Percentiles rank a stretch among this genome's conserved stretches.
These are phyloP conservation scores for Mycalesis mineus DNA, from an alignment of 2,888 invertebrate genomes.

Conservation along the genomic window DNA sequence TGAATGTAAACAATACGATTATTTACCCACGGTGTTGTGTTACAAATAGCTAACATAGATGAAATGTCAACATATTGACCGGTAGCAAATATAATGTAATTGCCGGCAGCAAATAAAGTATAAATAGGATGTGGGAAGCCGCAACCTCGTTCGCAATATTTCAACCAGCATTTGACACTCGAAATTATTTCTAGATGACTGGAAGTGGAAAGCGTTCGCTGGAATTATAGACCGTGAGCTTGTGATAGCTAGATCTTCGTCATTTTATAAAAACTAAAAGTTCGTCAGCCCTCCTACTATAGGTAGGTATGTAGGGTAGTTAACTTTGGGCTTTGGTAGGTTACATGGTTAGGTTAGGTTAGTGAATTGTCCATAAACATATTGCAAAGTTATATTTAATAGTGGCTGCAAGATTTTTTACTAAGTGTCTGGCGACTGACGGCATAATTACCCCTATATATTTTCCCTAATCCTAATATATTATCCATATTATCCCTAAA, in stretches of 20 bases:
- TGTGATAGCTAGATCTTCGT: not conserved
- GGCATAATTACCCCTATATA: too few species aligned
- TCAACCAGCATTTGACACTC: constrained; percentile 8
- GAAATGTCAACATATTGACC: not conserved
- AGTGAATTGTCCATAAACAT: too few species aligned
- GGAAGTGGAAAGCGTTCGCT: constrained; percentile 15
- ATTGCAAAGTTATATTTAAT: too few species aligned
- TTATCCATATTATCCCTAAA: too few species aligned
- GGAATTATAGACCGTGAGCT: not conserved
- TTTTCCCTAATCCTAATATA: too few species aligned
- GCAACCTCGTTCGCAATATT: constrained; percentile 6
- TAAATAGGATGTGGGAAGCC: not conserved
- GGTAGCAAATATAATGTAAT: not conserved
- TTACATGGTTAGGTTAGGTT: too few species aligned
- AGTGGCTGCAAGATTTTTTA: too few species aligned
- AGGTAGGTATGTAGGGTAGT: too few species aligned
- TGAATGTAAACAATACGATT: not conserved
- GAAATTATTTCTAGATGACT: constrained; percentile 28
- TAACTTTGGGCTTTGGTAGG: too few species aligned
- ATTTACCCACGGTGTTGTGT: not conserved
- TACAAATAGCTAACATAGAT: not conserved
- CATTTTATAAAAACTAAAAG: too few species aligned
- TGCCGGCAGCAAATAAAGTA: not conserved
- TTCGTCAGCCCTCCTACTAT: too few species aligned
- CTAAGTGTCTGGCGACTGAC: too few species aligned